Evolutionary conservation across 2,888 invertebrate species (phyloP), one percentile per base, ranked within the genome.

Genomic region (Peribatodes rhomboidaria): DNA sequence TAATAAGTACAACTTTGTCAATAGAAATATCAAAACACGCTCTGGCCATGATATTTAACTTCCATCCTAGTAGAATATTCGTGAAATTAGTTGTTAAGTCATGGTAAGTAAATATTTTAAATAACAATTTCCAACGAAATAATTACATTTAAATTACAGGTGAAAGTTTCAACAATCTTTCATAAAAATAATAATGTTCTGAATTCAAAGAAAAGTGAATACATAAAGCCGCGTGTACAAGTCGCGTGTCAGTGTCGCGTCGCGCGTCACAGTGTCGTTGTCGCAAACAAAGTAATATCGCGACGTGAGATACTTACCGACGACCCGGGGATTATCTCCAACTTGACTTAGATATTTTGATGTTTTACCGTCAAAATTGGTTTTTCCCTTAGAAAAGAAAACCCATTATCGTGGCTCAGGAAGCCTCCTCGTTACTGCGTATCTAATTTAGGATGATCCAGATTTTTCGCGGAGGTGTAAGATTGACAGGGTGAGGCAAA

Each of bases 381-480:
- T 87, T 88, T 88, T 86, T 81, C 82, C 83, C 80, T 80, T 77
- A 79, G 84, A 81, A 84, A 86, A 84, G 84, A 86, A 87, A 88
- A 85, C 81, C 86, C 84, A 87, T 89, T 88, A 88, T 81, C 77
- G 74, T 74, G 71, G 76, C 74, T 74, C 75, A 77, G 79, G 82
- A 81, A 83, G 82, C 79, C 75, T 75, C 72, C 82, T 86, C 81
- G 85, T 86, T 84, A 87, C 80, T 69, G 81, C 81, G 80, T 85
- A 87, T 86, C 85, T 89, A 88, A 88, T 88, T 87, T 87, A 81
- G 86, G 85, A 87, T 87, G 74, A 88, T 87, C 87, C 87, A 78
- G 86, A 86, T 82, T 85, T 79, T 78, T 82, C 80, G 73, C 81
- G 79, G 65, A 87, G 83, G 86, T 86, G 83, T 82, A 84, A 85